These are phyloP conservation scores for Percopsis transmontana DNA, from an alignment of 2,113 vertebrate species.

Conservation along the genomic window DNA sequence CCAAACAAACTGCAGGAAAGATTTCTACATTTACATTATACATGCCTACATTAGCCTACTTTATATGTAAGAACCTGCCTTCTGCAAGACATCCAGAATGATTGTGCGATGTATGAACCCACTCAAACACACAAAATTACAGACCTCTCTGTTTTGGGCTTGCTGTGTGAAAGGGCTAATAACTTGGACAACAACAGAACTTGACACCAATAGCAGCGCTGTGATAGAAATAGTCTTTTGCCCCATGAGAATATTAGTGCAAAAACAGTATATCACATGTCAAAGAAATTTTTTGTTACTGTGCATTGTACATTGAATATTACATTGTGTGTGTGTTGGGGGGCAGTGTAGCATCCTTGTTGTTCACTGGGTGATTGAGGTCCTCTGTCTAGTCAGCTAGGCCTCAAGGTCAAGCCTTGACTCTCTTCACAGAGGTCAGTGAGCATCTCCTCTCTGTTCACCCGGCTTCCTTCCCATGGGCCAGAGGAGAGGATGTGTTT, in stretches of 20 bases:
- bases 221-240: not conserved
- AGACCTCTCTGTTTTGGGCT: no score
- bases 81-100: no score
- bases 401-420: slow-evolving; percentile 75
- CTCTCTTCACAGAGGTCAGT: slow-evolving; percentile 71
- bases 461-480: slow-evolving; percentile 74
- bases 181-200: not conserved
- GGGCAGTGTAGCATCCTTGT: slow-evolving; percentile 15
- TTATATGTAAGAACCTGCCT: no score
- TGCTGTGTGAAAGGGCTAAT: no score
- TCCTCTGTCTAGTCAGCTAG: slow-evolving; percentile 67
- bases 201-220: not conserved
- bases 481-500: slow-evolving; percentile 74
- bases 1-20: no score
- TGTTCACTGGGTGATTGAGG: slow-evolving; percentile 40
- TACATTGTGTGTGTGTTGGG: slow-evolving; percentile 1
- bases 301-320: not conserved
- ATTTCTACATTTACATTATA: no score
- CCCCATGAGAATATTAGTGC: not conserved
- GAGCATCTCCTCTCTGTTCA: slow-evolving; percentile 69
- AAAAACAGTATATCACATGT: not conserved
- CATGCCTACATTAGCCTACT: no score
- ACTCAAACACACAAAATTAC: no score
- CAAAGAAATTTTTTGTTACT: slow-evolving; percentile 4
- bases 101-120: no score